Evolutionary conservation across 2,113 vertebrate species (phyloP).

Genomic region (Corythoichthys haematopterus): DNA sequence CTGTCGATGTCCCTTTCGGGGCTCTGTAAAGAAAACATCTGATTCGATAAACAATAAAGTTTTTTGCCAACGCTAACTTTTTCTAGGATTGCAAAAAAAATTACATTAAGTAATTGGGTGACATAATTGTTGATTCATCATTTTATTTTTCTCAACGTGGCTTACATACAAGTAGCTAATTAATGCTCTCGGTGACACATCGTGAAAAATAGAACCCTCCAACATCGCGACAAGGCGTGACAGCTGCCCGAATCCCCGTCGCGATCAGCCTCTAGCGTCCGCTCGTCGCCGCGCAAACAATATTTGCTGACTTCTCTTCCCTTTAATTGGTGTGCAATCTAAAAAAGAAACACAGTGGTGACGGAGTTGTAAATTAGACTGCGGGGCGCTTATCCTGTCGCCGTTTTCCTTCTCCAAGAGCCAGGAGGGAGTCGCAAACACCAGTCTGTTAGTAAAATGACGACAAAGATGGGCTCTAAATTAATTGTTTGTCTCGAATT

Average conservation of each 20-base stretch:
- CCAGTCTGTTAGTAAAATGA: slow-evolving; percentile 41
- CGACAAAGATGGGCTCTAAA: slow-evolving; percentile 38
- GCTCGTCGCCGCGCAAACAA: slow-evolving; percentile 29
- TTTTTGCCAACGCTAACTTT: background rate
- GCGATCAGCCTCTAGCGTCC: slow-evolving; percentile 22
- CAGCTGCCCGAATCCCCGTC: slow-evolving; percentile 41
- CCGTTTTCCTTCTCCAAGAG: slow-evolving; percentile 14
- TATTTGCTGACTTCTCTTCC: slow-evolving; percentile 55
- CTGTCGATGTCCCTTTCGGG: too few species aligned
- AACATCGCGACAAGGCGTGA: slow-evolving; percentile 44
- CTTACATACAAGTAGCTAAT: slow-evolving; percentile 49
- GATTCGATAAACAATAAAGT: too few species aligned
- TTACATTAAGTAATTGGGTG: background rate
- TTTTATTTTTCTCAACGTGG: slow-evolving; percentile 4
- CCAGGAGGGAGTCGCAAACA: slow-evolving; percentile 36
- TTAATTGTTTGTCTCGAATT: slow-evolving; percentile 54
- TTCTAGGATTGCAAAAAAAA: slow-evolving; percentile 28
- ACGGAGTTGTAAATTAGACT: slow-evolving; percentile 60
- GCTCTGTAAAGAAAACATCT: too few species aligned
- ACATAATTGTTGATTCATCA: slow-evolving; percentile 28
- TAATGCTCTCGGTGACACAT: slow-evolving; percentile 40
- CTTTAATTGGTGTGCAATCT: slow-evolving; percentile 56
- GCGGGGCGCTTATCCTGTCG: slow-evolving; percentile 23
- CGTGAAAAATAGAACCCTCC: slow-evolving; percentile 29
- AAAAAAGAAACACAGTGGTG: slow-evolving; percentile 44